Conservation (phyloP, 2,113 vertebrate species). For the Barbus barbus region DNA sequence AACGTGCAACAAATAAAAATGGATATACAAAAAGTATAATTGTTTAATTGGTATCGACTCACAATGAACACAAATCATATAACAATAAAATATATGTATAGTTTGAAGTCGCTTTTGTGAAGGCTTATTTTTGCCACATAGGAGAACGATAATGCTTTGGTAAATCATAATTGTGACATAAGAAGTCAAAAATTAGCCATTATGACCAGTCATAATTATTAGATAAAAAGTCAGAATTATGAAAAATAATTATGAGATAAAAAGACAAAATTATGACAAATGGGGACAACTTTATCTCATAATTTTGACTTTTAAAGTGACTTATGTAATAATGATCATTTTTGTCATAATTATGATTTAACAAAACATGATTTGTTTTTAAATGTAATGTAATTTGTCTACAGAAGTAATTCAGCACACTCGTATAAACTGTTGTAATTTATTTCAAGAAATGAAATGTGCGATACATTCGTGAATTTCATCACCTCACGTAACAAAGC, state of each 20-base stretch:
- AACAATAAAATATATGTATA: neutral
- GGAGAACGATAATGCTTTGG: neutral
- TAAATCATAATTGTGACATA: neutral
- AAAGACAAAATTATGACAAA: too few relatives aligned
- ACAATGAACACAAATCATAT: neutral
- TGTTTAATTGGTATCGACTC: neutral
- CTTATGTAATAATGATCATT: too few relatives aligned
- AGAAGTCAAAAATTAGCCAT: neutral
- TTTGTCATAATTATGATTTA: neutral
- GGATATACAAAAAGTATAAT: constrained; percentile 62
- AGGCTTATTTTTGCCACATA: neutral
- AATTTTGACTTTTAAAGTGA: too few relatives aligned
- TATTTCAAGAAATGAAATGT: neutral
- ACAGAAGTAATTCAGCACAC: neutral
- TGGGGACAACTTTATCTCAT: too few relatives aligned
- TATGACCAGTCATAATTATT: too few relatives aligned
- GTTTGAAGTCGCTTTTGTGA: neutral
- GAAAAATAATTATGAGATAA: too few relatives aligned
- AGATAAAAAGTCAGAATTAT: too few relatives aligned
- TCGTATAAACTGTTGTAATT: neutral
- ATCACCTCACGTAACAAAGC: neutral
- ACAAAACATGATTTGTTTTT: too few relatives aligned
- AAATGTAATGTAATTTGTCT: neutral
- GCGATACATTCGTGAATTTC: neutral
- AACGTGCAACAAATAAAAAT: constrained; percentile 59